These are phyloP conservation scores for Acanthochromis polyacanthus DNA, from an alignment of 2,113 vertebrate genomes.

Conservation along the genomic window DNA sequence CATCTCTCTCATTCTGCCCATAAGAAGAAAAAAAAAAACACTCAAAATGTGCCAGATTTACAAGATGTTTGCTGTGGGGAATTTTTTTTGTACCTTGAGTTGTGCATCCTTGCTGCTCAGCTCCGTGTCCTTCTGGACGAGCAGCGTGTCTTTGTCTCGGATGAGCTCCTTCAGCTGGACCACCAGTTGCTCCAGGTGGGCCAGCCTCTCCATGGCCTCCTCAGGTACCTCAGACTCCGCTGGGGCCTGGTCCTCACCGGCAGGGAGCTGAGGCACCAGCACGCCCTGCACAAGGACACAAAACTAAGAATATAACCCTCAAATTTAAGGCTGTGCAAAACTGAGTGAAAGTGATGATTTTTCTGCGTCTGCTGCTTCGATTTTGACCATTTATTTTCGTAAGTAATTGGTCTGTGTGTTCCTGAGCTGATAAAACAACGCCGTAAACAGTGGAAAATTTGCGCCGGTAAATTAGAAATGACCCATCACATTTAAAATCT, in stretches of 20 bases:
- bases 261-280: conserved; percentile 72
- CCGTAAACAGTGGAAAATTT: no score
- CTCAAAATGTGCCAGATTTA: not conserved
- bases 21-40: conserved; percentile 5
- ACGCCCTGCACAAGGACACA: conserved; percentile 72
- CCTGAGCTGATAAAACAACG: no score
- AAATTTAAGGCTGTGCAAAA: no score
- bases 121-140: conserved; percentile 86
- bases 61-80: no score
- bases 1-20: conserved; percentile 89
- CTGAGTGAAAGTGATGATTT: not conserved
- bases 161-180: conserved; percentile 91
- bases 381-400: not conserved
- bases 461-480: no score
- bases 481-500: no score
- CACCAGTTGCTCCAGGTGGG: conserved; percentile 90
- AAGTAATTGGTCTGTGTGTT: no score
- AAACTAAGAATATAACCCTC: not conserved
- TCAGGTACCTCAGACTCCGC: conserved; percentile 75
- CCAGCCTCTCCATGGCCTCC: conserved; percentile 87
- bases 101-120: conserved; percentile 86
- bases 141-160: conserved; percentile 89
- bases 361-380: not conserved
- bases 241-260: conserved; percentile 52
- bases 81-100: conserved; percentile 84